Base-by-base conservation (phyloP, 1,140 invertebrate species). In the Charaxes varanes region DNA sequence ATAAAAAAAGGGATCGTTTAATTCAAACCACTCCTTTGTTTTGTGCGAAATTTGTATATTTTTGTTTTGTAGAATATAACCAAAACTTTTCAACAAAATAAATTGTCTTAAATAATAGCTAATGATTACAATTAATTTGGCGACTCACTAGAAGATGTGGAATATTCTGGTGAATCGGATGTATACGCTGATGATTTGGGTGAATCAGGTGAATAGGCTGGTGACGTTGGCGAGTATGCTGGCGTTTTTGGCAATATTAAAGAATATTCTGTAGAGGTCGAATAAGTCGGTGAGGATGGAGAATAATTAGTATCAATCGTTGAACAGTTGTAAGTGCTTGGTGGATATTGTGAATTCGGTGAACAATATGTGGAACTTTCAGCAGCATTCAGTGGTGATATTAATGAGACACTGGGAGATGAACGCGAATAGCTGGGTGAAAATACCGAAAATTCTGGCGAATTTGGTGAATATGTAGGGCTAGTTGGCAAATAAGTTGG, bases 251-350 rank as follows among this genome's bases (percentile, higher is more conserved):
- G 90, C 22, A 88, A 90, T 71, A 92, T 53, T 86, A 92, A 55
- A 2, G 90, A 92, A 66, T 94, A 94, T 34, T 89, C n/a, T n/a
- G n/a, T n/a, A n/a, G n/a, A n/a, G n/a, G n/a, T n/a, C n/a, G n/a
- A n/a, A n/a, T n/a, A n/a, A n/a, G n/a, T 90, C 2, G 93, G 93
- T 1, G 89, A 93, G 1, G 91, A 90, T 1, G 94, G 94, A 1
- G 90, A 93, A 62, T 96, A 96, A 30, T 89, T 89, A 0, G 93
- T 92, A 46, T 90, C 91, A 1, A 93, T 93, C 0, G 95, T 94
- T 1, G 94, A 95, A 81, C 97, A 97, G 53, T 92, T 94, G 0
- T n/a, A n/a, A n/a, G n/a, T n/a, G n/a, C n/a, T n/a, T n/a, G n/a
- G n/a, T n/a, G n/a, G n/a, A n/a, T n/a, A n/a, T n/a, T n/a, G n/a